Evolutionary conservation across 2,888 invertebrate species (phyloP).

Genomic region (Schrankia costaestrigalis): DNA sequence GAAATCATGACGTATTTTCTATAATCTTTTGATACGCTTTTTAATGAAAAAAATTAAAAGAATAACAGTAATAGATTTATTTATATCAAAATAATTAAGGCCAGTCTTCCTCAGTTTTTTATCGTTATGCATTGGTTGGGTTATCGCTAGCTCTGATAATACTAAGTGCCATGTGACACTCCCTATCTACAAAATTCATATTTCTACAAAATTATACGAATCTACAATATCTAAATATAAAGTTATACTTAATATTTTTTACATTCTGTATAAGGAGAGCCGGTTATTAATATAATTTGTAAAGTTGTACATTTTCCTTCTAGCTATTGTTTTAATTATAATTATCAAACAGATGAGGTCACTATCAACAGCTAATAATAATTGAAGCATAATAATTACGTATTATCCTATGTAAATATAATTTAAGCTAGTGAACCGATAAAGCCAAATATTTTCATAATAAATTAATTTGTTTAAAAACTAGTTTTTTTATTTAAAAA

Average conservation of each 20-base stretch:
- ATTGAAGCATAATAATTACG: slow-evolving; percentile 12
- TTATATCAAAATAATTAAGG: slow-evolving; percentile 59
- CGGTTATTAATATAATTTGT: slow-evolving; percentile 15
- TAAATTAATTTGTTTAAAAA: slow-evolving; percentile 38
- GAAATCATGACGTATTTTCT: slow-evolving; percentile 61
- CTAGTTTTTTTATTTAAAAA: slow-evolving; percentile 22
- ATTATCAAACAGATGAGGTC: slow-evolving; percentile 27
- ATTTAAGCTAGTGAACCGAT: slow-evolving; percentile 29
- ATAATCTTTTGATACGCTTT: slow-evolving; percentile 56
- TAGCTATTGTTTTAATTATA: slow-evolving; percentile 2
- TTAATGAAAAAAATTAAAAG: slow-evolving; percentile 36
- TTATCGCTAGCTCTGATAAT: slow-evolving; percentile 73
- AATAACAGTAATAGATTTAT: slow-evolving; percentile 45
- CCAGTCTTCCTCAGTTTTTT: slow-evolving; percentile 67
- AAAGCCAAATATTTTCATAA: slow-evolving; percentile 39
- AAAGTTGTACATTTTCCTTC: slow-evolving; percentile 28
- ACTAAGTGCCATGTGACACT: slow-evolving; percentile 74
- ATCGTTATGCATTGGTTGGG: slow-evolving; percentile 73
- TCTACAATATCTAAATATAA: neutral
- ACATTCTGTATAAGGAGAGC: too few species aligned
- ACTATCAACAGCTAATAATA: slow-evolving; percentile 18
- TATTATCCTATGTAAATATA: slow-evolving; percentile 19
- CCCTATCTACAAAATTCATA: slow-evolving; percentile 65
- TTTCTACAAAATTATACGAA: slow-evolving; percentile 26
- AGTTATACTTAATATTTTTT: too few species aligned